A percentile compares a stretch with the other conserved stretches of the same genome.
phyloP scores from a whole-genome alignment of 1,140 invertebrate species.

The Acromyrmex echinatior region DNA sequence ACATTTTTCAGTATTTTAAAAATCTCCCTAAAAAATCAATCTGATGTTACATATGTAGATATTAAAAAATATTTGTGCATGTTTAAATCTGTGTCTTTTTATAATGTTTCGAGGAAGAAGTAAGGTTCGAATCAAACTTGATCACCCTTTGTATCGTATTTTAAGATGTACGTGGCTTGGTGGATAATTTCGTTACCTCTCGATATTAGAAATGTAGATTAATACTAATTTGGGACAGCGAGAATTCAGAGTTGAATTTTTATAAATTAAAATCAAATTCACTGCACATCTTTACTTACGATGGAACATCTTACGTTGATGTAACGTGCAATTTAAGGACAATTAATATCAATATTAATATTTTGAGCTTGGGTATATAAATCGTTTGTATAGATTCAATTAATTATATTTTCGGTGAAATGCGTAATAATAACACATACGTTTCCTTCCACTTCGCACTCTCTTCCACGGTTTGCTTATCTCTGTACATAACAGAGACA shows the following conservation, averaged over 20 bases:
- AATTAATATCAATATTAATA: not conserved
- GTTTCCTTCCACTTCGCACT: constrained; percentile 2
- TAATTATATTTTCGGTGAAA: not conserved
- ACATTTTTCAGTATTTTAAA: not conserved
- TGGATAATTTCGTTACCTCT: constrained; percentile 41
- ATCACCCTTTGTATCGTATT: constrained; percentile 26
- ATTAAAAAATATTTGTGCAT: not conserved
- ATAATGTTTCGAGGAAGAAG: not conserved
- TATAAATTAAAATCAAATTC: not conserved
- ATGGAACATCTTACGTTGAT: not conserved
- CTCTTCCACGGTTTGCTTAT: not conserved
- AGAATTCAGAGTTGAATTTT: not conserved
- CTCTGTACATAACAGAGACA: not conserved
- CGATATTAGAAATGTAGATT: not conserved
- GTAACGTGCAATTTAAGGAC: not conserved
- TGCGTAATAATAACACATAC: not conserved
- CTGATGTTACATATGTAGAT: not conserved
- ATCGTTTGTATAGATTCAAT: not conserved
- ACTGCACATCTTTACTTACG: constrained; percentile 8
- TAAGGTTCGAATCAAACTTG: not conserved
- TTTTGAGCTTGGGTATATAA: not conserved
- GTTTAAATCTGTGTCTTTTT: not conserved
- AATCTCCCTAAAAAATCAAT: not conserved
- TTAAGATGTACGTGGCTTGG: constrained; percentile 16
- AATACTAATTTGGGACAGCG: not conserved